Percentiles rank a stretch among this genome's conserved stretches.
These are phyloP conservation scores for Phyto melanocephala DNA, from an alignment of 2,888 invertebrate species.

Conservation along the genomic window DNA sequence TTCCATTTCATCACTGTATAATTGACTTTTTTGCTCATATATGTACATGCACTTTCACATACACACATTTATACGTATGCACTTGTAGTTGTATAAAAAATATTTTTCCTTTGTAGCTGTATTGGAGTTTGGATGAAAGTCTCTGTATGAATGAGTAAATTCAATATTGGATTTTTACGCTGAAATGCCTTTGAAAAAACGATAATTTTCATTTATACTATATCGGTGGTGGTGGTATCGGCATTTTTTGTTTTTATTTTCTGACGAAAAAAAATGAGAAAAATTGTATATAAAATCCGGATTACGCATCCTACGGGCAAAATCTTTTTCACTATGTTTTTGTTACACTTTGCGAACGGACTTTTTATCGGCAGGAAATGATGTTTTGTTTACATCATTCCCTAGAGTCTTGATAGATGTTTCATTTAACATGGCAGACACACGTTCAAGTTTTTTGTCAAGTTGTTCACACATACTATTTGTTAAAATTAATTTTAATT, in stretches of 20 bases:
- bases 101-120: constrained; percentile 7
- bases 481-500: no score
- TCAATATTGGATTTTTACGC: constrained; percentile 78
- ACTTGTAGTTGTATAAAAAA: background rate
- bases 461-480: no score
- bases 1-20: constrained; percentile 68
- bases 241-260: constrained; percentile 29
- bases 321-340: constrained; percentile 61
- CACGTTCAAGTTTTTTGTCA: no score
- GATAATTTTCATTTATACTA: constrained; percentile 77
- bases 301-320: constrained; percentile 75
- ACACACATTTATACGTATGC: background rate
- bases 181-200: constrained; percentile 77
- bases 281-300: constrained; percentile 71
- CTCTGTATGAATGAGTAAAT: constrained; percentile 73
- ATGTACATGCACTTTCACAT: constrained; percentile 37
- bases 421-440: no score
- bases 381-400: no score
- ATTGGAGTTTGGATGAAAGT: constrained; percentile 58
- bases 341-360: constrained; percentile 38
- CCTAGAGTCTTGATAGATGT: no score
- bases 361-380: no score
- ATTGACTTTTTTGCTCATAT: constrained; percentile 70
- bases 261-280: background rate
- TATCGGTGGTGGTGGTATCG: constrained; percentile 72